A percentile compares a stretch with the other conserved stretches of the same genome.
These are phyloP conservation scores for Dolomedes plantarius DNA, from an alignment of 2,888 invertebrate genomes.

Conservation along the genomic window DNA sequence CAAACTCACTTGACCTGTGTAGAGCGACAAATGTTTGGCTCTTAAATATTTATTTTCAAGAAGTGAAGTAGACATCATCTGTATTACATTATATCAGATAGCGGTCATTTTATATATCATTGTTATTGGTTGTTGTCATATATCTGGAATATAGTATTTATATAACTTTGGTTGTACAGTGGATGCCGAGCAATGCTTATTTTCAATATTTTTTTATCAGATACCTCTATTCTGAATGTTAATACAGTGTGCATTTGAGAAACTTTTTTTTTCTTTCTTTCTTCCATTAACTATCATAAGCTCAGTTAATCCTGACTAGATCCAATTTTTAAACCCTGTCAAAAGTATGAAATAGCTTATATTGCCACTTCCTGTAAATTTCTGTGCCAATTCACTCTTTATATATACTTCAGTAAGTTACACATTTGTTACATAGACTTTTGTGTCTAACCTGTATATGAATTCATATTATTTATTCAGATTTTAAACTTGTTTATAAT, in stretches of 20 bases:
- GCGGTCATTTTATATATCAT: slow-evolving; percentile 23
- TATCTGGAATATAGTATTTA: slow-evolving; percentile 51
- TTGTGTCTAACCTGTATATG: not conserved
- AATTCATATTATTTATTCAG: slow-evolving; percentile 4
- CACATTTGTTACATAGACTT: not conserved
- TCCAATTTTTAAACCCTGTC: too few relatives aligned
- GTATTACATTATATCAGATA: slow-evolving; percentile 17
- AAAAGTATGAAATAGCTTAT: not conserved
- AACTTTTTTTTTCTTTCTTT: not conserved
- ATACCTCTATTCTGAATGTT: slow-evolving; percentile 10
- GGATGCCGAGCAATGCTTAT: slow-evolving; percentile 1
- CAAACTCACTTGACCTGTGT: slow-evolving; percentile 15
- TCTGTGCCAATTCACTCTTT: slow-evolving; percentile 10
- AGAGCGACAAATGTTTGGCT: slow-evolving; percentile 19
- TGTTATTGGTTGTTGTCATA: slow-evolving; percentile 36
- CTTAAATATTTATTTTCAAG: slow-evolving; percentile 25
- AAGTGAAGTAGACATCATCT: slow-evolving; percentile 23
- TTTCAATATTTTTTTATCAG: slow-evolving; percentile 8
- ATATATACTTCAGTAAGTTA: not conserved
- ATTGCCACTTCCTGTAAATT: slow-evolving; percentile 5
- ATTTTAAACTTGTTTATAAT: slow-evolving; percentile 6
- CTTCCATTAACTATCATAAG: not conserved
- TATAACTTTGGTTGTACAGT: slow-evolving; percentile 25
- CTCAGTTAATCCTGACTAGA: too few relatives aligned
- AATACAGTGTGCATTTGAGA: not conserved